A percentile compares a stretch with the other conserved stretches of the same genome.
Conservation (phyloP, 2,113 vertebrate genomes). For the Anthoscopus minutus region DNA sequence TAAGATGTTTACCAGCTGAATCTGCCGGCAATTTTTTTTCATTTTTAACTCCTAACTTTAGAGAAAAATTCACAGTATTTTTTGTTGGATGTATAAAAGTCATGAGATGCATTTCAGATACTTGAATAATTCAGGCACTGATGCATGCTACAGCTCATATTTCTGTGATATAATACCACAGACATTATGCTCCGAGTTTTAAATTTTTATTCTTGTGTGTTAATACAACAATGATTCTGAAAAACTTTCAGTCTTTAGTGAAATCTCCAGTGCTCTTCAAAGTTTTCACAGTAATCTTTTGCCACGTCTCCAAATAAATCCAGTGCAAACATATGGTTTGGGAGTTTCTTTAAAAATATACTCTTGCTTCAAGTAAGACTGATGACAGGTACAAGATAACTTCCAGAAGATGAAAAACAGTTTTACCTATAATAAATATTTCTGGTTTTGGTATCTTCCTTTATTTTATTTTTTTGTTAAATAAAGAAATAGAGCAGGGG, state of each 20-base stretch:
- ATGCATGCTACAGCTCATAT: not conserved
- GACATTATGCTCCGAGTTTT: not conserved
- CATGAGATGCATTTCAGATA: slow-evolving; percentile 14
- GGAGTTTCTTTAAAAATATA: not conserved
- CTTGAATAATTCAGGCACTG: slow-evolving; percentile 20
- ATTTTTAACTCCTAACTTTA: not conserved
- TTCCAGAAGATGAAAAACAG: not conserved
- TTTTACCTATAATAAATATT: not conserved
- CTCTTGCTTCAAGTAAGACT: not conserved
- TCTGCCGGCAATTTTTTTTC: not conserved
- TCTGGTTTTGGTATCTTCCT: not conserved
- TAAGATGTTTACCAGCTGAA: not conserved
- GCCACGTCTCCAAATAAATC: not conserved
- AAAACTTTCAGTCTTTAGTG: not conserved
- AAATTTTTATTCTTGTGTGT: not conserved
- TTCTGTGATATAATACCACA: not conserved
- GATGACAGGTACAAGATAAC: not conserved
- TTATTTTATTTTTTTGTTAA: not conserved
- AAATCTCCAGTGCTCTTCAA: not conserved
- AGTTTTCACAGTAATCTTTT: not conserved
- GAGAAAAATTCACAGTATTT: not conserved
- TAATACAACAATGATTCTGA: not conserved
- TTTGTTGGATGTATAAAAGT: not conserved
- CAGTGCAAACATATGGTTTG: not conserved
- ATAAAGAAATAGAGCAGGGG: not conserved